phyloP scores from a whole-genome alignment of 2,888 invertebrate genomes.

The Myathropa florea region DNA sequence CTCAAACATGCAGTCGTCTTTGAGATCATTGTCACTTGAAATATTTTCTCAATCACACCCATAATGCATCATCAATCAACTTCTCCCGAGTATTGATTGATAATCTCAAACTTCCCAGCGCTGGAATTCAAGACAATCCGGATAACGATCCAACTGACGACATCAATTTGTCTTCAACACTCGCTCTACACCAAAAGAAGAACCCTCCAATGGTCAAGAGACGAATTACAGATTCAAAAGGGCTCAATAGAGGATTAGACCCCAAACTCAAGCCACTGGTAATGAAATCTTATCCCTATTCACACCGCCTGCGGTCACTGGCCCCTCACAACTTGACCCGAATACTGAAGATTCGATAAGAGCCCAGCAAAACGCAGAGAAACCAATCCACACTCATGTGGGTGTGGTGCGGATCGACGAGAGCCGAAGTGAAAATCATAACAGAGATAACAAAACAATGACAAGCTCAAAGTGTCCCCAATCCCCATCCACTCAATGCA shows the following conservation, averaged over 20 bases:
- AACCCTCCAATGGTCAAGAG: conserved; percentile 19
- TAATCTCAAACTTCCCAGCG: conserved; percentile 12
- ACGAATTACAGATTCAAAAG: conserved; percentile 13
- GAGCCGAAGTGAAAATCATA: conserved; percentile 45
- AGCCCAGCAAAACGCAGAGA: conserved; percentile 11
- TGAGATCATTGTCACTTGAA: background rate
- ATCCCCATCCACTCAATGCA: conserved; percentile 25
- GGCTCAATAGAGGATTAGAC: conserved; percentile 18
- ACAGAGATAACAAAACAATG: conserved; percentile 40
- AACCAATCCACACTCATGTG: conserved; percentile 25
- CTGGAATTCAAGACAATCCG: background rate
- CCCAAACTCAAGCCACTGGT: conserved; percentile 28
- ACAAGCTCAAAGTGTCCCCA: conserved; percentile 44
- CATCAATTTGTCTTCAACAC: conserved; percentile 40
- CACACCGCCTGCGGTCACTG: conserved; percentile 11
- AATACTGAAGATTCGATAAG: conserved; percentile 15
- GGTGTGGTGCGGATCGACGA: conserved; percentile 25
- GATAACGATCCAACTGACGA: conserved; percentile 26
- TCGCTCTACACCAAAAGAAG: background rate
- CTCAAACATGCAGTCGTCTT: background rate
- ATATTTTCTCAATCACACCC: background rate
- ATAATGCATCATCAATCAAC: background rate
- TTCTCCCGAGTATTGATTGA: conserved; percentile 4
- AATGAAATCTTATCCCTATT: conserved; percentile 33
- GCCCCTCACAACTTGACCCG: conserved; percentile 37